These are phyloP conservation scores for Acrossocheilus wenchowensis DNA, from an alignment of 2,797 vertebrate genomes.

Conservation along the genomic window DNA sequence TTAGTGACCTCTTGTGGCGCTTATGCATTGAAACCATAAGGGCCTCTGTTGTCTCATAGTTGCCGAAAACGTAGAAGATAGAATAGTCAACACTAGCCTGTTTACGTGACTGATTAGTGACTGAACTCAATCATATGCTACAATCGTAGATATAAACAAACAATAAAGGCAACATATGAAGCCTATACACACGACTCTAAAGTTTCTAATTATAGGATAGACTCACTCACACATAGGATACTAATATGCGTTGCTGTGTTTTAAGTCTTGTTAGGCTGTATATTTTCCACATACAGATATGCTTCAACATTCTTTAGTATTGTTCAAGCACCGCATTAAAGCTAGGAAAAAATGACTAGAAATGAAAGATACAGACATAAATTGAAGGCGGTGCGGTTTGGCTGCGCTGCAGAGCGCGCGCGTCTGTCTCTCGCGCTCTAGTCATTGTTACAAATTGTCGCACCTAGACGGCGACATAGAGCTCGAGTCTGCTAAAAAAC, in stretches of 20 bases:
- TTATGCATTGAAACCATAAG: conserved; percentile 15
- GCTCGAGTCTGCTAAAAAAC: conserved; percentile 75
- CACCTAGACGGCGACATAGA: conserved; percentile 83
- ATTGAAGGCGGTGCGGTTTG: conserved; percentile 43
- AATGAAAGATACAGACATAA: not conserved
- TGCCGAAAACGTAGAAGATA: not conserved
- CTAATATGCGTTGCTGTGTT: not conserved
- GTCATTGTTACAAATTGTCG: conserved; percentile 60
- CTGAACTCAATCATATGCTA: not conserved
- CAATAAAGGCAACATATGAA: not conserved
- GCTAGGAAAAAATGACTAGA: not conserved
- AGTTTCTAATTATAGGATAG: not conserved
- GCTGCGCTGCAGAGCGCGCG: conserved; percentile 57
- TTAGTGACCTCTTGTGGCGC: conserved; percentile 46
- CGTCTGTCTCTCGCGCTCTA: conserved; percentile 44
- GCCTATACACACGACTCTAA: not conserved
- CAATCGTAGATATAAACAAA: not conserved
- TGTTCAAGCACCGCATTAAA: not conserved
- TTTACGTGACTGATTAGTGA: not conserved
- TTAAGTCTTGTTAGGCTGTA: not conserved
- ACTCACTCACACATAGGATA: not conserved
- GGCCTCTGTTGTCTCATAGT: not conserved
- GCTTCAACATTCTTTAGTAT: too few relatives aligned
- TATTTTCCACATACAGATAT: not conserved
- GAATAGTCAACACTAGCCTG: not conserved